These are phyloP conservation scores for Phycodurus eques DNA, from an alignment of 2,113 vertebrate genomes.

Conservation along the genomic window DNA sequence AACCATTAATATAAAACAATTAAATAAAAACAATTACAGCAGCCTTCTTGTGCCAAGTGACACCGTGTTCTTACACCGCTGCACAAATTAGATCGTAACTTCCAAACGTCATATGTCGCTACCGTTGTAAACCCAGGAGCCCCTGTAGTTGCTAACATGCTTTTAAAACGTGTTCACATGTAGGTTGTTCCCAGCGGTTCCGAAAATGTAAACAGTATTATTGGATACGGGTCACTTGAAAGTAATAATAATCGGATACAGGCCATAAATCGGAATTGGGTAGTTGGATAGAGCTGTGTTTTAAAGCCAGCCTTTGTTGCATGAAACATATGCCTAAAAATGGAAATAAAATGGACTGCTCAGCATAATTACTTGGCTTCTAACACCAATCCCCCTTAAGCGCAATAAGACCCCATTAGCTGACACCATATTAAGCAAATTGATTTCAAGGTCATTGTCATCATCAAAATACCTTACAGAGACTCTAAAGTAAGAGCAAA, in stretches of 20 bases:
- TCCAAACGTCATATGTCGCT: neutral
- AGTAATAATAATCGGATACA: neutral
- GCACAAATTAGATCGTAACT: no score
- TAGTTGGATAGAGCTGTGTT: neutral
- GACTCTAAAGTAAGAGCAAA: conserved; percentile 6
- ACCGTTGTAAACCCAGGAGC: neutral
- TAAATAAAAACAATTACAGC: no score
- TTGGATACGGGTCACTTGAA: neutral
- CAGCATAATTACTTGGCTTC: conserved; percentile 9
- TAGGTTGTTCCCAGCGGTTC: no score
- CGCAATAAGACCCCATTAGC: neutral
- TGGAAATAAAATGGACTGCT: conserved; percentile 15
- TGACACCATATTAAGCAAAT: conserved; percentile 14
- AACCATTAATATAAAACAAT: no score
- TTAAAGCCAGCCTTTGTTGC: conserved; percentile 1
- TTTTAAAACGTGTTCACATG: neutral
- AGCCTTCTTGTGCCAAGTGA: no score
- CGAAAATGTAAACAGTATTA: no score
- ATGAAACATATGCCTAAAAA: neutral
- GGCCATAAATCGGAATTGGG: neutral
- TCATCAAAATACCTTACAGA: conserved; percentile 16
- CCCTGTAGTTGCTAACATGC: neutral
- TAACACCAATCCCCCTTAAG: neutral
- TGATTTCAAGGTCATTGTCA: conserved; percentile 25
- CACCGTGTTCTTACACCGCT: no score